Evolutionary conservation across 1,140 invertebrate species (phyloP), one percentile per base, ranked within the genome.

Genomic region (Dinoponera quadriceps): DNA sequence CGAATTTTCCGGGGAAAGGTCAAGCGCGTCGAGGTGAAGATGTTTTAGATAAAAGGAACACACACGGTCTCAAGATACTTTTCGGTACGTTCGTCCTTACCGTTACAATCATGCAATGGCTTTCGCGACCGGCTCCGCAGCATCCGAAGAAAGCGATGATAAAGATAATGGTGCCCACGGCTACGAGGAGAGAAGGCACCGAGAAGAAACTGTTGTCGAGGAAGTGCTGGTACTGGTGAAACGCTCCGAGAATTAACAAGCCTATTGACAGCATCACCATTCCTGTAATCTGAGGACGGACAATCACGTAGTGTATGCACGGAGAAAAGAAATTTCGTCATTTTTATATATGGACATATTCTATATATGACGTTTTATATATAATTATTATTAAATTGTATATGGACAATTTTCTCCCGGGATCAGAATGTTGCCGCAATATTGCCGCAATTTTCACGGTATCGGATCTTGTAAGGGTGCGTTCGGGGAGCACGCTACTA

Each of bases 71-170:
- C 13, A 0, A n/a, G 0, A 7, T 38, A 60, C 5, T 75, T 22
- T 60, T 60, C 60, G 60, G 14, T 29, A 20, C 27, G 3, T 78
- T 80, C 20, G 16, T 9, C 75, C 38, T 85, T 95, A 97, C 97
- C 89, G 96, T 96, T 54, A 97, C 94, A 38, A 97, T 96, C 96
- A 98, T 96, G 91, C 97, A 97, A 87, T 97, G 96, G 91, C 96
- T 98, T 92, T 98, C 97, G 90, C 96, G 96, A 48, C 97, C 94
- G 0, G 97, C 97, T 38, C 98, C 98, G 93, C 97, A 98, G 93
- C 98, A 98, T 86, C 98, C 98, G 84, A 98, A 96, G 93, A 98
- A 98, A 0, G 97, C 96, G 51, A 98, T 97, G 68, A 98, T 91
- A 91, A 98, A 97, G 59, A 98, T 96, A 54, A 98, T 96, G 2